Base-by-base conservation (phyloP, 2,888 invertebrate genomes). In the Pogonocherus hispidulus region DNA sequence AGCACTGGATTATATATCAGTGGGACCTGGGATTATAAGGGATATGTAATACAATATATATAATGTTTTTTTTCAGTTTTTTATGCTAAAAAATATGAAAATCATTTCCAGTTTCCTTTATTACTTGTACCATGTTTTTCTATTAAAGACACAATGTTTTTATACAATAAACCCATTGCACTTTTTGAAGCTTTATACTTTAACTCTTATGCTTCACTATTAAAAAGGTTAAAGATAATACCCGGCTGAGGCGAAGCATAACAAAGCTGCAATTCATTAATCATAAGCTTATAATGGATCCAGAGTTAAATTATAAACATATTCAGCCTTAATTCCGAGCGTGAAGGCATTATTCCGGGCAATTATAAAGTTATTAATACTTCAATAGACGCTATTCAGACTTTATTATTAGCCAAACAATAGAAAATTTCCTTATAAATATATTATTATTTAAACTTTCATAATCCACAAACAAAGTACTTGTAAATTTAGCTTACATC, bases 241-340 rank as follows among this genome's bases (percentile, higher is more conserved):
- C 46, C 44, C 22, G 46, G 44, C 18, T 46, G 44, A 46, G 14
- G 56, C 22, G 41, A 56, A 19, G 23, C 20, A 55, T 19, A 57
- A 37, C 44, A 46, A 27, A 44, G 44, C 57, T 27, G 44, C 4
- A 41, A 41, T 41, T 41, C 57, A 57, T 57, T 57, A 57, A 57
- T 57, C 46, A 57, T 46, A 37, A 44, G 27, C 22, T 44, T 57
- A 46, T 46, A 57, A 57, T 46, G 57, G 57, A 57, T 46, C 20
- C 23, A 23, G 44, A 57, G 19, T 57, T 23, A 57, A 57, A 57
- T 57, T 57, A 57, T 57, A 57, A 57, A 57, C 57, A 57, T 57
- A 57, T 46, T 57, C n/a, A 18, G 37, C 37, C 18, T 41, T 55
- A 37, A 41, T 37, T 41, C 37, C 18, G 14, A 18, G 37, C 37